Evolutionary conservation across 2,113 vertebrate species (phyloP).

Genomic region (Merops nubicus): DNA sequence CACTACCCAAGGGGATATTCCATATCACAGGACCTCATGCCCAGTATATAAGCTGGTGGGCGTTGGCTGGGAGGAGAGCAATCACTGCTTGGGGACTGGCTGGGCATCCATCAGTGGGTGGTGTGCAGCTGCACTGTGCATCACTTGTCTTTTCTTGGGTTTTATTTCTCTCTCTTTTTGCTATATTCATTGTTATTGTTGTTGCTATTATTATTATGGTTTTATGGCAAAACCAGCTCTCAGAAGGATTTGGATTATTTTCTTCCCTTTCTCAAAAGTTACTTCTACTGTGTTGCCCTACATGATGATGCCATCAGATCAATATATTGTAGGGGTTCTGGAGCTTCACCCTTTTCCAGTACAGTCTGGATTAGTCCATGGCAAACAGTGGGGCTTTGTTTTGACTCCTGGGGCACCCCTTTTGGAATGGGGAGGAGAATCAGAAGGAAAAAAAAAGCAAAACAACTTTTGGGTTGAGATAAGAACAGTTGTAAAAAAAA

Average conservation of each 20-base stretch:
- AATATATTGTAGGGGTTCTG: neutral
- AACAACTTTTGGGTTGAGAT: neutral
- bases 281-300: neutral
- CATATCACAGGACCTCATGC: no score
- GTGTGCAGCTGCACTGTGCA: no score
- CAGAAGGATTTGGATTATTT: neutral
- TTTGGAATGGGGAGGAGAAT: neutral
- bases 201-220: neutral
- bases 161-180: no score
- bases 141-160: no score
- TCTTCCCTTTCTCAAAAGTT: neutral
- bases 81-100: no score
- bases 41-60: no score
- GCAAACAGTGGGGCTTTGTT: neutral
- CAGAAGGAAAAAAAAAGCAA: neutral
- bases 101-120: no score
- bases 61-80: no score
- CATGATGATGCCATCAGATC: neutral
- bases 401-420: neutral
- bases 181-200: neutral
- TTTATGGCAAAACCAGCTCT: neutral
- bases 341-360: neutral
- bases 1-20: no score
- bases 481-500: neutral
- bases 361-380: neutral